These are phyloP conservation scores for Dromas ardeola DNA, from an alignment of 2,113 vertebrate species.

Conservation along the genomic window DNA sequence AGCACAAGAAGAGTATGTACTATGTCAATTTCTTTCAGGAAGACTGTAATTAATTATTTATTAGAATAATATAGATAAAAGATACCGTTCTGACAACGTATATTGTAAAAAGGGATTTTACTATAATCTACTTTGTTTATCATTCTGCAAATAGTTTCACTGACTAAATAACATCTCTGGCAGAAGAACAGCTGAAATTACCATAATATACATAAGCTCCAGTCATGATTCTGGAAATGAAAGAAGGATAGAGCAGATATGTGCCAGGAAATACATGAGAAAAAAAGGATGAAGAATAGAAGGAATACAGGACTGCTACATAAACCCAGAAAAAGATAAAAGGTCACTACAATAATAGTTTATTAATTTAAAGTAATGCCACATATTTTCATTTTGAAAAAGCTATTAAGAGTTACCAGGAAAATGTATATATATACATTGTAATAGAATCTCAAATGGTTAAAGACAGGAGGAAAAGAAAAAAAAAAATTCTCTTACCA, in stretches of 20 bases:
- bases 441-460: not conserved
- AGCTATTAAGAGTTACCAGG: not conserved
- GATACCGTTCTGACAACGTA: not conserved
- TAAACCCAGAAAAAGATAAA: not conserved
- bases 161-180: not conserved
- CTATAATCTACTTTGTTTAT: not conserved
- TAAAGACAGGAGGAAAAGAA: not conserved
- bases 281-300: not conserved
- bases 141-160: not conserved
- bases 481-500: not conserved
- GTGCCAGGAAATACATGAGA: not conserved
- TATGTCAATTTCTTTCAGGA: not conserved
- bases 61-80: not conserved
- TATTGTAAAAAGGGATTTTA: not conserved
- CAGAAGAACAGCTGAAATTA: not conserved
- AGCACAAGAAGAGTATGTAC: not conserved
- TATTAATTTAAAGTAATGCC: not conserved
- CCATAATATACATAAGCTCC: not conserved
- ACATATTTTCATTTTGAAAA: not conserved
- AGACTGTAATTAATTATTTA: not conserved
- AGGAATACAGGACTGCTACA: not conserved
- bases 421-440: not conserved
- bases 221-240: not conserved
- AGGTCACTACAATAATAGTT: not conserved
- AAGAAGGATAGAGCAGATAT: not conserved